Percentiles rank a stretch among this genome's conserved stretches.
Conservation (phyloP, 2,888 invertebrate genomes). For the Trichacis sp. region DNA sequence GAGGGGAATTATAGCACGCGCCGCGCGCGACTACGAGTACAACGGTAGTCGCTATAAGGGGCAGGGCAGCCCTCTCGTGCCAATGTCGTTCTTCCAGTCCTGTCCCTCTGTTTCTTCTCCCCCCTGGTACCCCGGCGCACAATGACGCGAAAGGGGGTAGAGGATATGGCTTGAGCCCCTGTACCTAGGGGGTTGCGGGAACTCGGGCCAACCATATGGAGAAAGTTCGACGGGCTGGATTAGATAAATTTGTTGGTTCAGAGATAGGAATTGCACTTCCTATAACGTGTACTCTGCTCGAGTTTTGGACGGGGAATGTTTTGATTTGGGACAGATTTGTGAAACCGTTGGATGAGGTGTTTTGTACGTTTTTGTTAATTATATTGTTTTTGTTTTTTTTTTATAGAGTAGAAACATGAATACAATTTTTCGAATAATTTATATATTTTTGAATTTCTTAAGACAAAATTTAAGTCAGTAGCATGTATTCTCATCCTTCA, state of each 20-base stretch:
- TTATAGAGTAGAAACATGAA: no score
- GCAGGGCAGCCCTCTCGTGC: conserved; percentile 47
- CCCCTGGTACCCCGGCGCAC: conserved; percentile 24
- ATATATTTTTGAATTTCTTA: no score
- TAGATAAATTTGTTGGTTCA: conserved; percentile 24
- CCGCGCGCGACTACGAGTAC: conserved; percentile 53
- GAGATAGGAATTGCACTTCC: conserved; percentile 26
- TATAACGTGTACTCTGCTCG: no score
- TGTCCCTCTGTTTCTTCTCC: conserved; percentile 50
- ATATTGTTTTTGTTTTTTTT: no score
- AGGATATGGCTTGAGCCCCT: conserved; percentile 2
- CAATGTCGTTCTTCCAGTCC: conserved; percentile 29
- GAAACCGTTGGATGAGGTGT: no score
- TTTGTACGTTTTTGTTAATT: no score
- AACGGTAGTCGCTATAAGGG: no score
- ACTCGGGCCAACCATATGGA: conserved; percentile 53
- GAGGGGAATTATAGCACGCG: conserved; percentile 64
- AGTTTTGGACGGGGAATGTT: no score
- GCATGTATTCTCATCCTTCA: no score
- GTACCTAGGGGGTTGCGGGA: conserved; percentile 45
- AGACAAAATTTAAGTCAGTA: no score
- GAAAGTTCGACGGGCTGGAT: conserved; percentile 43
- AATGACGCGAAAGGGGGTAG: conserved; percentile 23
- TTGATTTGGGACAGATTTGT: no score
- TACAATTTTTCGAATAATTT: no score